phyloP scores from a whole-genome alignment of 2,888 invertebrate species.

The Leucophora obtusa region DNA sequence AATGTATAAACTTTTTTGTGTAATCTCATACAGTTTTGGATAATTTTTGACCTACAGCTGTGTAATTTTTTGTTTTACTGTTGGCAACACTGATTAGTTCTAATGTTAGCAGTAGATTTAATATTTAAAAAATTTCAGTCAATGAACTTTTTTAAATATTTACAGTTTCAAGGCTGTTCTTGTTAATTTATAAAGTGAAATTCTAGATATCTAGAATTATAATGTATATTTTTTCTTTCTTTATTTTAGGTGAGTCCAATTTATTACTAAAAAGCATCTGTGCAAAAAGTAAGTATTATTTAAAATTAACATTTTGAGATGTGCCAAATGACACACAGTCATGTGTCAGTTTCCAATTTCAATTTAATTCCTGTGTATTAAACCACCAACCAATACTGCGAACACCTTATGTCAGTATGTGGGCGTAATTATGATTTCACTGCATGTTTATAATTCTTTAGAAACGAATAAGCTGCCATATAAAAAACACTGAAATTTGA shows the following conservation, averaged over 20 bases:
- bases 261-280: not conserved
- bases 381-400: not conserved
- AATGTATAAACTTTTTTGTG: too few species aligned
- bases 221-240: not conserved
- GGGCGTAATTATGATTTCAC: conserved; percentile 41
- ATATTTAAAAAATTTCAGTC: not conserved
- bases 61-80: too few species aligned
- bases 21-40: too few species aligned
- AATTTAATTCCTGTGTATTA: not conserved
- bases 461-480: not conserved
- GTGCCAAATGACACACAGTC: not conserved
- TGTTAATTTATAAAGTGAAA: too few species aligned
- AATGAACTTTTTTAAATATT: not conserved
- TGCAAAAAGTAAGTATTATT: conserved; percentile 4
- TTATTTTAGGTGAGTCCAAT: not conserved
- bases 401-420: not conserved
- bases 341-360: not conserved
- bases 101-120: too few species aligned
- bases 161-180: too few species aligned
- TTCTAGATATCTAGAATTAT: not conserved
- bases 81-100: too few species aligned
- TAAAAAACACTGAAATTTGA: conserved; percentile 1
- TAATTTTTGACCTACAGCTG: too few species aligned
- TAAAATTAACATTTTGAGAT: not conserved
- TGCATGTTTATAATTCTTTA: conserved; percentile 18